Evolutionary conservation across 2,888 invertebrate genomes (phyloP), one percentile per base, ranked within the genome.

Genomic region (Melanophora roralis): DNA sequence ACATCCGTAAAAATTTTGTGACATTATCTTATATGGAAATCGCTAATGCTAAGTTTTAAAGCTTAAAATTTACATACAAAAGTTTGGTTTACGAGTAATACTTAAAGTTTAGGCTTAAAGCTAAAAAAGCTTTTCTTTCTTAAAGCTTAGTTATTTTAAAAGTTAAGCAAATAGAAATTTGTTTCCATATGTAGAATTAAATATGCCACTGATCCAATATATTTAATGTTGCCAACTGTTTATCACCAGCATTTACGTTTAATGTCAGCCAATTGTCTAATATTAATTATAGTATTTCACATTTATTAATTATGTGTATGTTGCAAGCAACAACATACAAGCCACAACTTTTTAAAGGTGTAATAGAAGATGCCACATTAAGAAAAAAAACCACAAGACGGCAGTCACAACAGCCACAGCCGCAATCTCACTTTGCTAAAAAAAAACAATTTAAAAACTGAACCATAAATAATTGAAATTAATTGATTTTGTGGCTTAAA

Each of bases 381-480:
- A 45, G 36, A 62, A 11, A 21, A 49, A 65, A 27, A 19, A 57
- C n/a, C n/a, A 14, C 38, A 47, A 60, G 40, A 34, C 23, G 3
- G 34, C 16, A 59, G 59, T 43, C 51, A 14, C 21, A 45, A 40
- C 7, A 21, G 45, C 19, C 43, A n/a, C 34, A 34, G 1, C 38
- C 47, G 16, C 14, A 40, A 51, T 19, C 9, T 9, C 16, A 21
- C 45, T n/a, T 62, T 51, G 60, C 38, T 72, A n/a, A 45, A 23
- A 53, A 23, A 49, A 32, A n/a, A n/a, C n/a, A n/a, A n/a, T n/a
- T n/a, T 36, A 67, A 60, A 72, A 14, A 38, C 36, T 11, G 51
- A 67, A 53, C 62, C 75, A 81, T 81, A 73, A 81, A 78, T 78
- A 78, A 81, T 74, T 74, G 60, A 78, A 81, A 81, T 81, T 78